These are phyloP conservation scores for Brotula barbata DNA, from an alignment of 2,797 vertebrate species.

Conservation along the genomic window DNA sequence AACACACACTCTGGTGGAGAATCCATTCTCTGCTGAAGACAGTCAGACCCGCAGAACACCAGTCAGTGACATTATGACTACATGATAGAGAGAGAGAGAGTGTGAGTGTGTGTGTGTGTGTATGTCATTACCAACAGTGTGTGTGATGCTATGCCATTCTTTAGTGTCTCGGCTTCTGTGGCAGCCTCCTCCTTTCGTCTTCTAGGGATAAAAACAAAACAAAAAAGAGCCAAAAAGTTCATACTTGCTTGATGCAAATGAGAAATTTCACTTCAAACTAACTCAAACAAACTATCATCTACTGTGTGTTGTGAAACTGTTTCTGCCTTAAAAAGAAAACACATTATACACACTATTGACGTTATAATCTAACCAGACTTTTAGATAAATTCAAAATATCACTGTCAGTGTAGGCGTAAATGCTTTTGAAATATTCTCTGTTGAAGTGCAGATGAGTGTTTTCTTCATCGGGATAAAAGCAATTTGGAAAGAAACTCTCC, in stretches of 20 bases:
- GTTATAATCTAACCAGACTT: conserved; percentile 21
- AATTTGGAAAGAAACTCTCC: conserved; percentile 34
- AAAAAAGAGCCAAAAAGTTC: neutral
- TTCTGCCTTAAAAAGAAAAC: conserved; percentile 1
- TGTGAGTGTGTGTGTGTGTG: conserved; percentile 9
- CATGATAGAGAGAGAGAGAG: conserved; percentile 19
- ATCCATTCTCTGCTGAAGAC: conserved; percentile 79
- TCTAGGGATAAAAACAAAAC: conserved; percentile 60
- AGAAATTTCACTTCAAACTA: conserved; percentile 10
- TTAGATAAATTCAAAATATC: conserved; percentile 32
- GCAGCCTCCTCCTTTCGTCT: conserved; percentile 71
- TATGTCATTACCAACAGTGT: conserved; percentile 71
- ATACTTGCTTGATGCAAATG: conserved; percentile 5
- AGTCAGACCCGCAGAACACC: conserved; percentile 10
- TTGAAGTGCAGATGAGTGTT: conserved; percentile 47
- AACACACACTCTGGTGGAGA: conserved; percentile 82
- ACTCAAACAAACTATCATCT: conserved; percentile 16
- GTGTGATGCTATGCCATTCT: conserved; percentile 80
- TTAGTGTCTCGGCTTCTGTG: conserved; percentile 60
- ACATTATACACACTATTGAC: conserved; percentile 13
- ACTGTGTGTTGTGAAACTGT: neutral
- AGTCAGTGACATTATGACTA: no score
- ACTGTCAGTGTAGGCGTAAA: conserved; percentile 20
- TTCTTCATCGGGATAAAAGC: conserved; percentile 40
- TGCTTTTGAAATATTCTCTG: conserved; percentile 34